Percentiles rank a stretch among this genome's conserved stretches.
Conservation (phyloP, 2,113 vertebrate genomes). For the Phasianus colchicus region DNA sequence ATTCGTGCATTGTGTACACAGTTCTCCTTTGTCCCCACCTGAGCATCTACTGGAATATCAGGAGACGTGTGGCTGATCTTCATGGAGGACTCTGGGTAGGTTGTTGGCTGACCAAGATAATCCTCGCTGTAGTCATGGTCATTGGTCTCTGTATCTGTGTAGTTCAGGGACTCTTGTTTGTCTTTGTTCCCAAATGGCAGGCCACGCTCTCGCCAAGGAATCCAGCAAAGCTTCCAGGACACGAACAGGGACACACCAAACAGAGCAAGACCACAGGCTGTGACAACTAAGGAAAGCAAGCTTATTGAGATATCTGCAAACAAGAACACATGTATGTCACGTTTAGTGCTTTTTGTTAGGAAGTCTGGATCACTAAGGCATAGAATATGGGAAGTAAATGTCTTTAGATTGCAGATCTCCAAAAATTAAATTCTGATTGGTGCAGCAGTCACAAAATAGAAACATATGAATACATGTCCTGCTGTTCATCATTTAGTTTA, state of each 20-base stretch:
- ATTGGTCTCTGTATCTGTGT: constrained; percentile 88
- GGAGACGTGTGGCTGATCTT: constrained; percentile 99
- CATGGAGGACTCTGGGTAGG: constrained; percentile 92
- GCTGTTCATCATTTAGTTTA: neutral
- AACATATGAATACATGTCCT: neutral
- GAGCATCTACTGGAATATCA: constrained; percentile 90
- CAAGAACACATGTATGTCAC: constrained; percentile 19
- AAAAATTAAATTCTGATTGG: neutral
- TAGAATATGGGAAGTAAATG: neutral
- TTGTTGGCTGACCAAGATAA: constrained; percentile 84
- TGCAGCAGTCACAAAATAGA: neutral
- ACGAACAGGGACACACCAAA: constrained; percentile 98
- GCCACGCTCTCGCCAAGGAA: constrained; percentile 95
- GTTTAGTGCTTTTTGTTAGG: neutral
- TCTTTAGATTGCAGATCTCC: neutral
- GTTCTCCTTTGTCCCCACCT: constrained; percentile 84
- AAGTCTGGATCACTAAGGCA: neutral
- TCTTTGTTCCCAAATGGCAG: constrained; percentile 88
- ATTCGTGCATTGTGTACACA: constrained; percentile 86
- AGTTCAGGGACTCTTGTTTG: constrained; percentile 89
- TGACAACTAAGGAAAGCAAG: constrained; percentile 94
- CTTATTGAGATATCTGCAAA: constrained; percentile 95
- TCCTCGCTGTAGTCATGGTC: constrained; percentile 88
- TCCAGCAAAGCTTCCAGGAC: constrained; percentile 99
- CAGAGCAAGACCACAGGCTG: constrained; percentile 94